phyloP scores from a whole-genome alignment of 2,888 invertebrate genomes.

The Diabrotica balteata region DNA sequence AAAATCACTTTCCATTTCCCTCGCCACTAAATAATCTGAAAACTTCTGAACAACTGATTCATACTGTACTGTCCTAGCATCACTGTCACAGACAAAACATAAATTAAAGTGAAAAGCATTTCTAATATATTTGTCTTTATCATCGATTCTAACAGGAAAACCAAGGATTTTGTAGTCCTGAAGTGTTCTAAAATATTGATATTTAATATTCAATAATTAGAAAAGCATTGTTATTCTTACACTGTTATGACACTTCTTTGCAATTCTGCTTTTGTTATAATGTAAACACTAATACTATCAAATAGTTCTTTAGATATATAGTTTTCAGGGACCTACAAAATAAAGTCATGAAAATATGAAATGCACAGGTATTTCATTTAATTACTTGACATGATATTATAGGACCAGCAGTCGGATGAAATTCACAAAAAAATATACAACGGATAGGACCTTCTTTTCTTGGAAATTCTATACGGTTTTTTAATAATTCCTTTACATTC shows the following conservation, averaged over 20 bases:
- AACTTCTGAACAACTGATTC: conserved; percentile 94
- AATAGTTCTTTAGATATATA: conserved; percentile 92
- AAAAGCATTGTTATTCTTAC: conserved; percentile 62
- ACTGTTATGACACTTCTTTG: conserved; percentile 90
- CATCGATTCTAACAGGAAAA: conserved; percentile 89
- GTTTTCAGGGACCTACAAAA: conserved; percentile 71
- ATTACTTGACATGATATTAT: conserved; percentile 85
- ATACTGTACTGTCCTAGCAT: conserved; percentile 89
- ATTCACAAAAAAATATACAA: conserved; percentile 83
- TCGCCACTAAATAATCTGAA: conserved; percentile 87
- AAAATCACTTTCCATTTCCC: conserved; percentile 87
- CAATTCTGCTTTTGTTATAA: conserved; percentile 93
- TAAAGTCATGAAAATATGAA: conserved; percentile 3
- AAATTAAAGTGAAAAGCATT: conserved; percentile 96
- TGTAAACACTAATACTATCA: conserved; percentile 91
- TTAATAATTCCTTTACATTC: conserved; percentile 6
- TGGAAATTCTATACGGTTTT: conserved; percentile 10
- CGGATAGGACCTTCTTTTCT: conserved; percentile 76
- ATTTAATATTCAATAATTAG: too few species aligned
- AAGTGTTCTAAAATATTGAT: conserved; percentile 64
- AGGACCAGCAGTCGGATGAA: conserved; percentile 80
- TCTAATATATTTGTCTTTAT: conserved; percentile 81
- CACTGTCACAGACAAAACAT: conserved; percentile 92
- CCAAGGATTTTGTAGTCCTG: conserved; percentile 88
- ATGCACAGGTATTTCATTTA: conserved; percentile 6